Conservation (phyloP, 2,888 invertebrate species). For the Ectemnius continuus region DNA sequence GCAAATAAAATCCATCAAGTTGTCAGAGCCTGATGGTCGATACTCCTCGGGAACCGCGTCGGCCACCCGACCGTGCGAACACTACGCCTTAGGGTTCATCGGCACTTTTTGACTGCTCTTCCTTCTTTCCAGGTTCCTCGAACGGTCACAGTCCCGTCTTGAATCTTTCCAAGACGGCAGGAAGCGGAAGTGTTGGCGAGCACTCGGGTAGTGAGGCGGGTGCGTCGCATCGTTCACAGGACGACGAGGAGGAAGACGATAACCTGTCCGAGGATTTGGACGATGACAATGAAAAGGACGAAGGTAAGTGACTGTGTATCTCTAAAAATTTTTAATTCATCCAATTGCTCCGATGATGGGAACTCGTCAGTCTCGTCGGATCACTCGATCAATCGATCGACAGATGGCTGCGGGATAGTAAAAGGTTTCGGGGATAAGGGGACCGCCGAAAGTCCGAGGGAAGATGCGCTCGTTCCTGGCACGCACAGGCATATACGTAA, state of each 20-base stretch:
- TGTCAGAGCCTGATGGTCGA: slow-evolving; percentile 58
- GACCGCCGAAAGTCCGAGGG: slow-evolving; percentile 48
- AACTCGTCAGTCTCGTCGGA: slow-evolving; percentile 10
- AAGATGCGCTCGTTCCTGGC: slow-evolving; percentile 53
- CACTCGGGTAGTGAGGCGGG: slow-evolving; percentile 84
- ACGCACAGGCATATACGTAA: slow-evolving; percentile 60
- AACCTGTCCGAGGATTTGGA: slow-evolving; percentile 93
- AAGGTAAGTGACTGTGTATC: slow-evolving; percentile 80
- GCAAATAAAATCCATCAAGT: slow-evolving; percentile 76
- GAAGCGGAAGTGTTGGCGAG: slow-evolving; percentile 85
- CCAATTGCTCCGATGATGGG: slow-evolving; percentile 2
- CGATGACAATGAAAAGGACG: slow-evolving; percentile 90
- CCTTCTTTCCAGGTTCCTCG: slow-evolving; percentile 84
- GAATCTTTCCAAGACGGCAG: slow-evolving; percentile 93
- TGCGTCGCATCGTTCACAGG: slow-evolving; percentile 82
- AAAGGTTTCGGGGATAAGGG: slow-evolving; percentile 42
- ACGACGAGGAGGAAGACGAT: slow-evolving; percentile 92
- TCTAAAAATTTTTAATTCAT: neutral
- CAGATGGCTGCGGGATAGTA: slow-evolving; percentile 33
- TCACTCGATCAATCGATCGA: slow-evolving; percentile 52
- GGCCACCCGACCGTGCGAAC: slow-evolving; percentile 10
- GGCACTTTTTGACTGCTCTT: too few species aligned
- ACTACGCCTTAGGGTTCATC: too few species aligned
- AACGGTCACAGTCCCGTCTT: slow-evolving; percentile 95
- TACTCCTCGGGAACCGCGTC: slow-evolving; percentile 15